phyloP scores from a whole-genome alignment of 1,140 invertebrate species.

The Eciton burchellii region DNA sequence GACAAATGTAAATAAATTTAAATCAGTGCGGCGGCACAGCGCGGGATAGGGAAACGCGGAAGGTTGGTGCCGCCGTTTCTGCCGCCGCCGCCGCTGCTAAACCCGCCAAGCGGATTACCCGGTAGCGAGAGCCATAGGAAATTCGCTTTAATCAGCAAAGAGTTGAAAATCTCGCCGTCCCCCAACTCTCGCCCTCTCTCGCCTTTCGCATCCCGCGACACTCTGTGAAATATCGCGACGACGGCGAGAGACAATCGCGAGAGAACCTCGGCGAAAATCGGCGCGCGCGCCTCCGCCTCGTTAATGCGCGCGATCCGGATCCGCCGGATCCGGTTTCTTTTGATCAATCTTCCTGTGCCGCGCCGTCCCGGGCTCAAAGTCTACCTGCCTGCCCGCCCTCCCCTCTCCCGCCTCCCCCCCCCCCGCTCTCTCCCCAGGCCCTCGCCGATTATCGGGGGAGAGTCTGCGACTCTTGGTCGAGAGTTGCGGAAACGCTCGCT shows the following conservation, averaged over 20 bases:
- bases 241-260: conserved; percentile 60
- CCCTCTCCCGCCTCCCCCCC: too few relatives aligned
- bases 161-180: conserved; percentile 65
- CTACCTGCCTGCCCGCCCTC: conserved; percentile 27
- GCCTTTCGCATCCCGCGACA: conserved; percentile 15
- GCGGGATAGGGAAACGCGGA: conserved; percentile 56
- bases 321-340: conserved; percentile 69
- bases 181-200: neutral
- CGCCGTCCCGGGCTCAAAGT: conserved; percentile 64
- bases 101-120: conserved; percentile 74
- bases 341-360: conserved; percentile 67
- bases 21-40: conserved; percentile 67
- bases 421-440: too few relatives aligned
- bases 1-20: conserved; percentile 80
- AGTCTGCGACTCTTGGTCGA: conserved; percentile 43
- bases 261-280: conserved; percentile 54
- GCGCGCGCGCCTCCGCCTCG: conserved; percentile 46
- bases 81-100: conserved; percentile 35
- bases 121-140: conserved; percentile 64
- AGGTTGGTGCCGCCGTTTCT: conserved; percentile 17
- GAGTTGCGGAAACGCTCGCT: conserved; percentile 8
- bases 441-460: conserved; percentile 65
- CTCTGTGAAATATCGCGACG: conserved; percentile 51
- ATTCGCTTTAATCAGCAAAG: conserved; percentile 74
- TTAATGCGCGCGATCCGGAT: conserved; percentile 67